phyloP scores from a whole-genome alignment of 64 coral and sea anemone genomes.

The Pachyseris speciosa region DNA sequence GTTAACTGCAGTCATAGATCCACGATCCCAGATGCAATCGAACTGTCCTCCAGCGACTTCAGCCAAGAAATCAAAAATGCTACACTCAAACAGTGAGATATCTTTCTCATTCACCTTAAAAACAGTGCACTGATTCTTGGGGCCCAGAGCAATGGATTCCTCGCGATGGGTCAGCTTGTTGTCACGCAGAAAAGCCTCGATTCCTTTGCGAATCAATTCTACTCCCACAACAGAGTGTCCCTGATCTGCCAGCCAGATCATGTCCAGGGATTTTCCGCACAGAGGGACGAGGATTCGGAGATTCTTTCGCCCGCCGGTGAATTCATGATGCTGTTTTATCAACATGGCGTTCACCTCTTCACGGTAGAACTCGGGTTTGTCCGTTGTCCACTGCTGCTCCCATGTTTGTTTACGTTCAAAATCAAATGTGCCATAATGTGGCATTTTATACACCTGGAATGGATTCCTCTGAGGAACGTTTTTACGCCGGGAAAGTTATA shows the following conservation, averaged over 20 bases:
- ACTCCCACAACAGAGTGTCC: conserved; percentile 76
- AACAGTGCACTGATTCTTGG: conserved; percentile 21
- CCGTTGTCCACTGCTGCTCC: conserved; percentile 41
- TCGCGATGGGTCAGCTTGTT: conserved; percentile 53
- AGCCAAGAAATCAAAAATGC: conserved; percentile 55
- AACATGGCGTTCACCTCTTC: conserved; percentile 54
- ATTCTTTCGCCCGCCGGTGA: conserved; percentile 51
- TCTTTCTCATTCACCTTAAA: conserved; percentile 69
- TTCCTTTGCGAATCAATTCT: conserved; percentile 50
- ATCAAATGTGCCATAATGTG: neutral
- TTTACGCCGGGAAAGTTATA: too few species aligned
- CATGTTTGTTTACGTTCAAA: conserved; percentile 35
- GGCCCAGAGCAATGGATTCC: conserved; percentile 24
- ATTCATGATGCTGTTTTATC: conserved; percentile 55
- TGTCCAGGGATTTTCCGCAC: conserved; percentile 82
- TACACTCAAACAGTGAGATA: conserved; percentile 70
- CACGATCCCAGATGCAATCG: conserved; percentile 76
- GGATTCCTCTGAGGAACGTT: too few species aligned
- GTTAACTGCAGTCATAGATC: conserved; percentile 62
- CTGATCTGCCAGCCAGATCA: conserved; percentile 81
- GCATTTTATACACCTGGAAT: too few species aligned
- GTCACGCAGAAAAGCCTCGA: conserved; percentile 66
- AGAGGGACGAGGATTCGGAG: conserved; percentile 69
- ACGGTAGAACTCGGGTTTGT: conserved; percentile 46
- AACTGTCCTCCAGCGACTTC: conserved; percentile 44